Base-by-base conservation (phyloP, 2,797 vertebrate genomes). In the Mus caroli region DNA sequence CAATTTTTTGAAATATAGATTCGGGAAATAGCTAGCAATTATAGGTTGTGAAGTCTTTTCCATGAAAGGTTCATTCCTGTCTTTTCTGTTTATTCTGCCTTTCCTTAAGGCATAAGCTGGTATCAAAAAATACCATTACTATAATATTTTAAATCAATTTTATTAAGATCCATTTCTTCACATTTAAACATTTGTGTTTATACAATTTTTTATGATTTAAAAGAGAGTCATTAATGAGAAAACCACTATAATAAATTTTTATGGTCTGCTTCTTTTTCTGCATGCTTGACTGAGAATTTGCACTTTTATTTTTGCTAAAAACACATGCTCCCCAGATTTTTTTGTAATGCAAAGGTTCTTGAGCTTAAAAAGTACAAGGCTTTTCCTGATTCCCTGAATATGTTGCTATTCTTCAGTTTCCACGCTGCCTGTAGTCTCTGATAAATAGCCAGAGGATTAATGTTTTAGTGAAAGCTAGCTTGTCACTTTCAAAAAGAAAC, bases 381-480 rank as follows among this genome's bases (percentile, higher is more conserved):
- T 88, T 90, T 93, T 88, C 50, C 73, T 91, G 95, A 80, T 90
- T 82, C 28, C 90, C 78, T 83, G 20, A 95, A 28, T 40, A 50
- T 91, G 84, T 95, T 95, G 96, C 60, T 96, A 34, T 15, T 58
- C 40, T 91, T 24, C 62, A 76, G n/a, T 62, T 60, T 92, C 71
- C 58, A 84, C 56, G 87, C 8, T 79, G 54, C 43, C 7, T 87
- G 22, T 88, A 85, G 67, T 82, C 58, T 93, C 94, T 95, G 79
- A 95, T 92, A 97, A 95, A 97, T 96, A 97, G 93, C 94, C 90
- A 92, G 93, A 96, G 94, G 96, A 97, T 95, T 95, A 96, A 94
- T 96, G 92, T 94, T 96, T 94, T 91, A 96, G 52, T 78, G 80
- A 97, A 97, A 91, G 40, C 60, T 56, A 76, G 17, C 77, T 96